Evolutionary conservation across 2,797 vertebrate genomes (phyloP), one percentile per base, ranked within the genome.

Genomic region (Tokudaia tokunoshimensis): DNA sequence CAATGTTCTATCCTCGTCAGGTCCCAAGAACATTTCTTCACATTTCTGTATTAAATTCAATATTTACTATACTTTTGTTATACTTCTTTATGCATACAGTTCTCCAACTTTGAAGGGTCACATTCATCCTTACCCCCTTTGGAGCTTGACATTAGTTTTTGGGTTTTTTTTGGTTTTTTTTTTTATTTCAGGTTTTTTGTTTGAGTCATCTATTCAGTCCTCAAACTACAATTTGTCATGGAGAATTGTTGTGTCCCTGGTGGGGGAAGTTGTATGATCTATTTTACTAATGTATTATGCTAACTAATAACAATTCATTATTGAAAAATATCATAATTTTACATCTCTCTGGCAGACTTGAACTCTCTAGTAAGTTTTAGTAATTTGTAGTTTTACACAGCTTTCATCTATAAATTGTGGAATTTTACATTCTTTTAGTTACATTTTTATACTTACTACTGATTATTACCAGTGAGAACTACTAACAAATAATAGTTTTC

Each of bases 381-480:
- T 47, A 37, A 20, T 26, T 50, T 78, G 9, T 78, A 89, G 9
- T 89, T 72, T 61, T 79, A 29, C 9, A 41, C 24, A 20, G 22
- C n/a, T 94, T 88, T 95, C 20, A 57, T 55, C 29, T 70, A 57
- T 61, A 70, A 83, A 65, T 52, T 94, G 76, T 81, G 44, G 17
- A 50, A 72, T 41, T 94, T 78, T 55, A 81, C 44, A n/a, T 37
- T 55, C 8, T 93, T n/a, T 52, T 17, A 37, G 63, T 70, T 63
- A n/a, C 19, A 81, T 37, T 29, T 81, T 85, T 67, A 29, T 59
- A 37, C 14, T 50, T 59, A 26, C 47, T 59, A 70, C 47, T 89
- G 52, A 26, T 70, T 59, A 37, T 34, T 59, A 22, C n/a, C n/a
- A 81, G 20, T 31, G 20, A 65, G 2, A 1, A 34, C 20, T 24